These are phyloP conservation scores for Mobula birostris DNA, from an alignment of 2,113 vertebrate genomes.

Conservation along the genomic window DNA sequence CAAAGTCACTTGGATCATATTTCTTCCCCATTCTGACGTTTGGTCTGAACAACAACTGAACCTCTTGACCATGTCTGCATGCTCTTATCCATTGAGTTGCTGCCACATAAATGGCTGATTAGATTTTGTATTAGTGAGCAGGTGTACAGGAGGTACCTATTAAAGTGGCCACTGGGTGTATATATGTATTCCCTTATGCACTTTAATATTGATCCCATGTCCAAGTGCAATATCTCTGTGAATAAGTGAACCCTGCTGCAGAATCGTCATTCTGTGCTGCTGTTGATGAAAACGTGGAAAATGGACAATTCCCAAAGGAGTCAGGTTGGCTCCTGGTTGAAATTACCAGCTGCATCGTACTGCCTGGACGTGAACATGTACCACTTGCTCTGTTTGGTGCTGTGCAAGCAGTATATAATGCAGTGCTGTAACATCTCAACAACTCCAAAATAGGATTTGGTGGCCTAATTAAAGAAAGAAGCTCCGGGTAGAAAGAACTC, in stretches of 20 bases:
- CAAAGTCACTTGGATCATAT: too few species aligned
- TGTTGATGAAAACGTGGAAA: slow-evolving; percentile 61
- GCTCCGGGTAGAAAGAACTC: slow-evolving; percentile 26
- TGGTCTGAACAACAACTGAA: too few species aligned
- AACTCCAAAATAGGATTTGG: slow-evolving; percentile 29
- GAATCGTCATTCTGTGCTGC: slow-evolving; percentile 41
- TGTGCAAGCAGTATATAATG: slow-evolving; percentile 59
- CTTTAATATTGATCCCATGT: neutral
- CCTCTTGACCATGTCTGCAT: too few species aligned
- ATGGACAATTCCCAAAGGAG: slow-evolving; percentile 63
- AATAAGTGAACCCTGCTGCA: neutral
- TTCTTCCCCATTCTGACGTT: too few species aligned
- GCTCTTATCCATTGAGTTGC: too few species aligned
- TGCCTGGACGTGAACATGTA: slow-evolving; percentile 71
- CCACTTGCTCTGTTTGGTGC: slow-evolving; percentile 73
- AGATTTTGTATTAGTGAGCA: too few species aligned
- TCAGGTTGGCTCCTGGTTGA: slow-evolving; percentile 64
- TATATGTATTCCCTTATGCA: neutral
- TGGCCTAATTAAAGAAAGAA: slow-evolving; percentile 15
- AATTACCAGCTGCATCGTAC: slow-evolving; percentile 66
- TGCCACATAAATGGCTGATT: too few species aligned
- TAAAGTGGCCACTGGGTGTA: too few species aligned
- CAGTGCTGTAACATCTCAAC: slow-evolving; percentile 10
- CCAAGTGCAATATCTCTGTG: neutral
- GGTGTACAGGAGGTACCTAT: too few species aligned